Conservation (phyloP, 1,140 invertebrate species). For the Drosophila kikkawai region DNA sequence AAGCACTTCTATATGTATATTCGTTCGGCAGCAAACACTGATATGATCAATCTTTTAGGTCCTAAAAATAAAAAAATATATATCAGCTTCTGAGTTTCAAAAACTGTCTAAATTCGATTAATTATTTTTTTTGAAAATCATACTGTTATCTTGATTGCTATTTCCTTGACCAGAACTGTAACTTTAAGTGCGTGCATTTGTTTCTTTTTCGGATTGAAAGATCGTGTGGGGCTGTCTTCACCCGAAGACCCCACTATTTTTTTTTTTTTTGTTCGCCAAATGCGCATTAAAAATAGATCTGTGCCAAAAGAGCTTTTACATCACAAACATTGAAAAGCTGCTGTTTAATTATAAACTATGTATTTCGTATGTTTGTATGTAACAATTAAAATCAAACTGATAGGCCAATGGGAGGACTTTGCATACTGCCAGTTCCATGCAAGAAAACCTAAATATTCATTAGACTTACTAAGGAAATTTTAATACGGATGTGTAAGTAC, state of each 20-base stretch:
- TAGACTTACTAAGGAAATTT: not conserved
- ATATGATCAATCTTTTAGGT: not conserved
- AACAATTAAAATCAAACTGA: not conserved
- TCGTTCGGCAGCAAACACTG: no score
- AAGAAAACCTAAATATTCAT: not conserved
- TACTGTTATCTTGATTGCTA: not conserved
- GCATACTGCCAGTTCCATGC: not conserved
- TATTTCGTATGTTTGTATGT: not conserved
- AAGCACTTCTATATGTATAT: not conserved
- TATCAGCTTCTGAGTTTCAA: not conserved
- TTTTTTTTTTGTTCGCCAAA: constrained; percentile 1
- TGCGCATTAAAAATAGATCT: constrained; percentile 19
- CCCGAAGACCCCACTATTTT: not conserved
- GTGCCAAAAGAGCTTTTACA: constrained; percentile 13
- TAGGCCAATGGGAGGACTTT: not conserved
- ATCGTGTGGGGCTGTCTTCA: constrained; percentile 1
- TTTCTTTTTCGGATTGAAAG: not conserved
- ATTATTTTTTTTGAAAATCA: no score
- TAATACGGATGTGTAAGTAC: no score
- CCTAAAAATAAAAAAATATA: not conserved
- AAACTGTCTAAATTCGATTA: no score
- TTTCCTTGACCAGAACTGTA: not conserved
- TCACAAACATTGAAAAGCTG: constrained; percentile 15
- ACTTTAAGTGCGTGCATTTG: not conserved
- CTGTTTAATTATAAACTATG: constrained; percentile 3